Conservation (phyloP, 2,797 vertebrate genomes). For the Aselliscus stoliczkanus region DNA sequence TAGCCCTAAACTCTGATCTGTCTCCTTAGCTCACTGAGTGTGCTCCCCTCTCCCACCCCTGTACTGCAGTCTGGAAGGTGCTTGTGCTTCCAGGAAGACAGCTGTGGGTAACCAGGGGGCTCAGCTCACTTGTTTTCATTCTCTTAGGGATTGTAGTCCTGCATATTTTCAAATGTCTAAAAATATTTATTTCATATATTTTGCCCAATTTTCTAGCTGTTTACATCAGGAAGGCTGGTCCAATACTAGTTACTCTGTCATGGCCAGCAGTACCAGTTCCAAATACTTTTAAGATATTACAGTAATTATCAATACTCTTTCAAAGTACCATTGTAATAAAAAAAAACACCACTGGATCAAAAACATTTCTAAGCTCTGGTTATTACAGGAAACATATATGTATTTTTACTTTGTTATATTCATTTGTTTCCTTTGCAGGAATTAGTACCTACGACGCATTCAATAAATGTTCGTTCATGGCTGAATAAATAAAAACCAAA, state of each 20-base stretch:
- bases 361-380: slow-evolving; percentile 20
- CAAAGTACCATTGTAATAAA: neutral
- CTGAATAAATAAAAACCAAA: neutral
- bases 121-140: neutral
- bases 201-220: neutral
- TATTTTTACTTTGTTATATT: neutral
- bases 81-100: neutral
- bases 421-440: neutral
- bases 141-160: neutral
- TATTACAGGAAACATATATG: neutral
- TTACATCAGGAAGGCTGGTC: neutral
- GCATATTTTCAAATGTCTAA: slow-evolving; percentile 18
- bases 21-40: neutral
- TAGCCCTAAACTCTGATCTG: neutral
- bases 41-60: neutral
- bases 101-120: neutral
- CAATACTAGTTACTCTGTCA: neutral
- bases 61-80: neutral
- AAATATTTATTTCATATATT: slow-evolving; percentile 9
- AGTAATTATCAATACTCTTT: neutral
- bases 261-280: neutral
- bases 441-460: neutral
- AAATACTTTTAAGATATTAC: neutral
- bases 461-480: neutral
- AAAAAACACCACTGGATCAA: neutral